Evolutionary conservation across 37 sponge, comb jelly and placozoan genomes (phyloP).

Genomic region (Geodia barretti): DNA sequence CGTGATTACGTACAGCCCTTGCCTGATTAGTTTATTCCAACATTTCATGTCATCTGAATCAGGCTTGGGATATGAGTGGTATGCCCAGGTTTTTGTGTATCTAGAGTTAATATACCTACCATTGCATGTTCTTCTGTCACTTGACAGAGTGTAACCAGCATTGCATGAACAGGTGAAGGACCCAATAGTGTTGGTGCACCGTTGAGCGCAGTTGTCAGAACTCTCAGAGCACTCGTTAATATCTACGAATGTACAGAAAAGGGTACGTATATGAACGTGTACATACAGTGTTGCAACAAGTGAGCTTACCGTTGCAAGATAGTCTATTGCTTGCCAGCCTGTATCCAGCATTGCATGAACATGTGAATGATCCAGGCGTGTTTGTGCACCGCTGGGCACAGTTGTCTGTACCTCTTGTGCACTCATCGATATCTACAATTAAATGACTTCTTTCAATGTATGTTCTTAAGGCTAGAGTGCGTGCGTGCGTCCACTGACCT

Average conservation of each 20-base stretch:
- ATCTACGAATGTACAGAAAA: slow-evolving; percentile 1
- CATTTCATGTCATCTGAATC: too few species aligned
- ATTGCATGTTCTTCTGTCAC: too few species aligned
- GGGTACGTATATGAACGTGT: neutral
- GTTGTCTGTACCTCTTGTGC: neutral
- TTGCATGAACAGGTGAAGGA: slow-evolving; percentile 26
- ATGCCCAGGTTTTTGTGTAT: too few species aligned
- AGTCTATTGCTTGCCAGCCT: neutral
- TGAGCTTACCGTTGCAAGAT: slow-evolving; percentile 15
- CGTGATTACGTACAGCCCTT: too few species aligned
- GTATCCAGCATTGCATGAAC: slow-evolving; percentile 1
- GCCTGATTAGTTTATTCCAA: too few species aligned
- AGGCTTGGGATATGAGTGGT: too few species aligned
- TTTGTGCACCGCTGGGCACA: slow-evolving; percentile 17
- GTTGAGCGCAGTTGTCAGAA: slow-evolving; percentile 9
- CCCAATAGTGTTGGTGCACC: slow-evolving; percentile 31
- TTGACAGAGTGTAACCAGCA: neutral
- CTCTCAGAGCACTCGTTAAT: slow-evolving; percentile 21
- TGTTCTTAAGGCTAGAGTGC: too few species aligned
- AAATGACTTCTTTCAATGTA: too few species aligned
- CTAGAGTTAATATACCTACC: too few species aligned
- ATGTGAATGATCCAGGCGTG: slow-evolving; percentile 6
- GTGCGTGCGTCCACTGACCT: too few species aligned
- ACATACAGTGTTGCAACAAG: too few species aligned
- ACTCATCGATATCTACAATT: slow-evolving; percentile 21